Evolutionary conservation across 2,113 vertebrate species (phyloP).

Genomic region (Steatornis caripensis): DNA sequence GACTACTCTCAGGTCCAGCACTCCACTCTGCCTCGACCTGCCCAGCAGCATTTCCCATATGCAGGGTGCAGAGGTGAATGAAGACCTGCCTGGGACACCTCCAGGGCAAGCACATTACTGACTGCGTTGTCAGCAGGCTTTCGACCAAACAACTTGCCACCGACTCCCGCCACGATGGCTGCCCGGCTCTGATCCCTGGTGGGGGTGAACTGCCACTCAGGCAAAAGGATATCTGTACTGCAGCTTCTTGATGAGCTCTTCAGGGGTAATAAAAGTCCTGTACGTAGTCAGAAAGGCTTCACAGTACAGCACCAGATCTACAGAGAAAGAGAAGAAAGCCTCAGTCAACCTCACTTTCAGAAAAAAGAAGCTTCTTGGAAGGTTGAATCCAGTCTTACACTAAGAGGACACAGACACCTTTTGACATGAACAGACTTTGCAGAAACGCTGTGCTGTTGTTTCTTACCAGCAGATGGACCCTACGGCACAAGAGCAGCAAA

Average conservation of each 20-base stretch:
- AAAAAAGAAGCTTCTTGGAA: neutral
- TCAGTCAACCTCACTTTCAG: neutral
- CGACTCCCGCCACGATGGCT: fast-evolving
- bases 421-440: neutral
- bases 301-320: conserved; percentile 96
- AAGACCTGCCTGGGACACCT: neutral
- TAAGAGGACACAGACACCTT: neutral
- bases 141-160: neutral
- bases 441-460: neutral
- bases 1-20: neutral
- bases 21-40: neutral
- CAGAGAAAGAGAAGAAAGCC: neutral
- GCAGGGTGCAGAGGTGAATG: neutral
- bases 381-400: neutral
- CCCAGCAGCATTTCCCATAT: neutral
- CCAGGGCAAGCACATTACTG: neutral
- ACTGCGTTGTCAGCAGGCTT: neutral
- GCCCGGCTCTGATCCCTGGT: neutral
- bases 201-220: neutral
- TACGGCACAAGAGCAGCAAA: neutral
- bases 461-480: conserved; percentile 49
- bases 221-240: conserved; percentile 96
- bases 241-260: conserved; percentile 97
- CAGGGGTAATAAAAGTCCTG: conserved; percentile 93
- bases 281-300: conserved; percentile 98